These are phyloP conservation scores for Chlorocebus sabaeus DNA, from an alignment of 2,113 vertebrate genomes.

Conservation along the genomic window DNA sequence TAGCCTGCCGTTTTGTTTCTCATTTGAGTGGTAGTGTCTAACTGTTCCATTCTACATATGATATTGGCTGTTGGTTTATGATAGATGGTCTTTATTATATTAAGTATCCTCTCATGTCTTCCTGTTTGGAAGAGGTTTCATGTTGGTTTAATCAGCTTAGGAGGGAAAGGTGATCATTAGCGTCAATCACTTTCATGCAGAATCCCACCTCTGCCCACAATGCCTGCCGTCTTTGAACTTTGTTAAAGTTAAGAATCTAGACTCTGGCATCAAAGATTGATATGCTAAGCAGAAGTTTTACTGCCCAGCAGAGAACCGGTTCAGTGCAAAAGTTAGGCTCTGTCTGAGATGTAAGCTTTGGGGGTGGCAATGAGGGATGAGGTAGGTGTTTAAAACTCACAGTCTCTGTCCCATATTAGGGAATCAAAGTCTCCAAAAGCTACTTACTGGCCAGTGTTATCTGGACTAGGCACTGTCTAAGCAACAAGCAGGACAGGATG, in stretches of 20 bases:
- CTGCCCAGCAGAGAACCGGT: background rate
- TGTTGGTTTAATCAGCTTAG: background rate
- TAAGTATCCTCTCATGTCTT: background rate
- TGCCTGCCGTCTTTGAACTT: background rate
- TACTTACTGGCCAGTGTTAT: background rate
- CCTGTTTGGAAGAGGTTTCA: background rate
- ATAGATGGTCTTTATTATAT: background rate
- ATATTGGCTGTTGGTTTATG: background rate
- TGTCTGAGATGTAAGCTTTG: background rate
- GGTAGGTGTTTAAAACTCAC: background rate
- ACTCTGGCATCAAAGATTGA: background rate
- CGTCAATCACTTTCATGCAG: background rate
- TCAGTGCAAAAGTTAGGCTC: background rate
- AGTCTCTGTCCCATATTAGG: background rate
- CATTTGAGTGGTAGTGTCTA: background rate
- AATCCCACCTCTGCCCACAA: background rate
- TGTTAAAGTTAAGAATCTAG: background rate
- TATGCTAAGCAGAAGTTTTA: background rate
- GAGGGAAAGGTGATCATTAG: background rate
- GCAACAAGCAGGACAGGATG: background rate
- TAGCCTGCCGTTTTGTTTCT: slow-evolving; percentile 3
- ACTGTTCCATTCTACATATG: background rate
- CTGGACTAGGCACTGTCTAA: background rate
- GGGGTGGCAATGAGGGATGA: background rate
- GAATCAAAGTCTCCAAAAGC: background rate